Base-by-base conservation (phyloP, 2,113 vertebrate species). In the Centrocercus urophasianus region DNA sequence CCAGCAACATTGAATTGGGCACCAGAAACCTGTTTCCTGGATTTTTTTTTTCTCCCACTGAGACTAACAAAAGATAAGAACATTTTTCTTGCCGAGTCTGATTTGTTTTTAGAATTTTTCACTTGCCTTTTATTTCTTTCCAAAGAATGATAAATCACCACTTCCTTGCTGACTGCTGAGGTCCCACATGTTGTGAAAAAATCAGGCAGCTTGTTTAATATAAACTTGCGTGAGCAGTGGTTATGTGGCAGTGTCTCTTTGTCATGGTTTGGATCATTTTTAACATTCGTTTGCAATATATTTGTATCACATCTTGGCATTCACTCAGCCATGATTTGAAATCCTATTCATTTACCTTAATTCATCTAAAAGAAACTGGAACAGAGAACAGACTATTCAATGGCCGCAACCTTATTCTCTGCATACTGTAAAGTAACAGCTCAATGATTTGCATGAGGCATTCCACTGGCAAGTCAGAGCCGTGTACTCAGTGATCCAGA, bases 331-430 rank as follows among this genome's bases (percentile, higher is more conserved):
- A 22, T 56, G 36, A 47, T 79, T 85, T 80, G 57, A 93, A 95
- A 94, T 90, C 45, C 21, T 93, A 47, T 66, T 82, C 10, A 73
- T 87, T 92, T 74, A 48, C 45, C 12, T 73, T 69, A 73, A 83
- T 92, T 90, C n/a, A 65, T 88, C 34, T 50, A 79, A 93, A 89
- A 86, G 57, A 93, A 89, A 83, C 20, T 69, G 54, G 28, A 79
- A 70, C 28, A 93, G 75, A 80, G n/a, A 90, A 83, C 11, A 87
- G 54, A 47, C 19, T 91, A 13, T 73, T 86, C 91, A 36, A 86
- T 48, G 45, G 67, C 28, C 63, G 87, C 43, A 86, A 72, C 47
- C 95, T 96, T 96, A 96, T 95, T 95, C 63, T 82, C 86, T 84
- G 63, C n/a, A 69, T 67, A 74, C 50, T 64, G 64, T 73, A 64